Conservation (phyloP, 2,888 invertebrate species). For the Ectropis crepuscularia region DNA sequence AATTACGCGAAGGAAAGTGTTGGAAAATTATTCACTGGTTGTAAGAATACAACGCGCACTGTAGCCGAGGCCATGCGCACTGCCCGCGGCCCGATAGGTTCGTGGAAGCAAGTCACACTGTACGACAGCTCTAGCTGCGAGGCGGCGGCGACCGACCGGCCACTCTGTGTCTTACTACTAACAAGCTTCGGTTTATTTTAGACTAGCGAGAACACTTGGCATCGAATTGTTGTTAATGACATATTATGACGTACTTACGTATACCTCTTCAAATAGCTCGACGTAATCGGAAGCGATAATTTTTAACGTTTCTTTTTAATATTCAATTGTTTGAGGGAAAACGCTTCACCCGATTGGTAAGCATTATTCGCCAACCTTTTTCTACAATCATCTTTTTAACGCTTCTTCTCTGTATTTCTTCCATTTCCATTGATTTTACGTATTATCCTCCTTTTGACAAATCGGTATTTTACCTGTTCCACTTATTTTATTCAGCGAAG, state of each 20-base stretch:
- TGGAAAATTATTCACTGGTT: slow-evolving; percentile 6
- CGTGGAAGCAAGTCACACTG: slow-evolving; percentile 36
- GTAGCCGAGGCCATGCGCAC: slow-evolving; percentile 27
- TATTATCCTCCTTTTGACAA: too few relatives aligned
- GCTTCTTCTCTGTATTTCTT: too few relatives aligned
- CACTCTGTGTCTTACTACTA: slow-evolving; percentile 28
- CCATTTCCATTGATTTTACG: too few relatives aligned
- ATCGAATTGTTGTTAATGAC: slow-evolving; percentile 44
- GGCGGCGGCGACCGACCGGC: slow-evolving; percentile 23
- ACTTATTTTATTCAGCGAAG: too few relatives aligned
- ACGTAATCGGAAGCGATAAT: slow-evolving; percentile 10
- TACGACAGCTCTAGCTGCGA: slow-evolving; percentile 35
- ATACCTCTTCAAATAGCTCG: slow-evolving; percentile 35
- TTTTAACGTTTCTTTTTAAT: neutral
- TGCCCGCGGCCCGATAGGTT: slow-evolving; percentile 26
- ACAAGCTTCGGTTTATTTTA: slow-evolving; percentile 37
- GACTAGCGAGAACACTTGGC: slow-evolving; percentile 39
- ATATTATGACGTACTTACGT: slow-evolving; percentile 39
- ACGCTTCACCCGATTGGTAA: too few relatives aligned
- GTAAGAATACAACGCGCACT: slow-evolving; percentile 15
- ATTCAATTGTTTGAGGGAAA: too few relatives aligned
- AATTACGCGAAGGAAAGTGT: neutral
- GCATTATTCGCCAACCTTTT: too few relatives aligned
- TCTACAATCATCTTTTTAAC: too few relatives aligned
- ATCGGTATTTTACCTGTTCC: too few relatives aligned